Evolutionary conservation across 2,797 vertebrate genomes (phyloP).

Genomic region (Schizothorax lantsangensis): DNA sequence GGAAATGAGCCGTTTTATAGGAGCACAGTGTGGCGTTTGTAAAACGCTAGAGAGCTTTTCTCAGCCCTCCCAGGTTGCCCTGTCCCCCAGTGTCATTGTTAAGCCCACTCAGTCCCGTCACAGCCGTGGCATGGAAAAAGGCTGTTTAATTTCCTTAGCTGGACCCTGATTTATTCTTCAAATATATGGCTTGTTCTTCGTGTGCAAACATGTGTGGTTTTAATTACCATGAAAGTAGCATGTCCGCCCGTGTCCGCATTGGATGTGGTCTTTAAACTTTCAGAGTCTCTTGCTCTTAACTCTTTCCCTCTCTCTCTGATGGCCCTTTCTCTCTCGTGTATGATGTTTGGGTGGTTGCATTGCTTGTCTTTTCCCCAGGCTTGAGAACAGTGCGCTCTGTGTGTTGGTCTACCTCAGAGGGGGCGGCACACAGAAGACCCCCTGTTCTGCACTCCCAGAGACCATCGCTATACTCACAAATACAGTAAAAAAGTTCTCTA

Average conservation of each 20-base stretch:
- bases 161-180: constrained; percentile 44
- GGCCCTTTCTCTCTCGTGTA: constrained; percentile 34
- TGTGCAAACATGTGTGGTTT: constrained; percentile 58
- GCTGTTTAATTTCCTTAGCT: constrained; percentile 35
- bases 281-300: constrained; percentile 45
- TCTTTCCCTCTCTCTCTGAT: constrained; percentile 29
- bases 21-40: constrained; percentile 71
- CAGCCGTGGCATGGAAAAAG: constrained; percentile 13
- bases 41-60: constrained; percentile 72
- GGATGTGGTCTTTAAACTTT: constrained; percentile 57
- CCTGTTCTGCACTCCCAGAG: constrained; percentile 64
- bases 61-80: constrained; percentile 60
- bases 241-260: constrained; percentile 55
- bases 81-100: constrained; percentile 60
- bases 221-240: constrained; percentile 58
- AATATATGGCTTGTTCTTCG: constrained; percentile 54
- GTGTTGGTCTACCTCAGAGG: constrained; percentile 57
- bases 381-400: constrained; percentile 66
- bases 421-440: constrained; percentile 66
- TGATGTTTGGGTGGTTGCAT: constrained; percentile 49
- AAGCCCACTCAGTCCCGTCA: constrained; percentile 47
- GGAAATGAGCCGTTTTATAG: constrained; percentile 83
- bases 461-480: constrained; percentile 50
- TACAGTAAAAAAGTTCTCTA: constrained; percentile 41
- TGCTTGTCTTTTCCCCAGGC: constrained; percentile 59